Percentiles rank a stretch among this genome's conserved stretches.
Evolutionary conservation across 2,113 vertebrate species (phyloP).

Genomic region (Suncus etruscus): DNA sequence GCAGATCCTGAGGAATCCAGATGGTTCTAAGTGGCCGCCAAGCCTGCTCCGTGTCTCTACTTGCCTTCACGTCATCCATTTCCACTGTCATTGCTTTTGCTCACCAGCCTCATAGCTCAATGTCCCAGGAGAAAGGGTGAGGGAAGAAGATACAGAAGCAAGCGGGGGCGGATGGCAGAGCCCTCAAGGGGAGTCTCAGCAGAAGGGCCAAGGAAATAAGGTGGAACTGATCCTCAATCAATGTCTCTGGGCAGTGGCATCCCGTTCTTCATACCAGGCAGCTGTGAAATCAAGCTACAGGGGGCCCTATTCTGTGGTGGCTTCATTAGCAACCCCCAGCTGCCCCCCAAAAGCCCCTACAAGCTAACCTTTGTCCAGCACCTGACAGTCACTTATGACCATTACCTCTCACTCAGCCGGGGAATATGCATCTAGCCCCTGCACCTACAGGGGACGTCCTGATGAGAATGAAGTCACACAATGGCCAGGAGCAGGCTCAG

Average conservation of each 20-base stretch:
- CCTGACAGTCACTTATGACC: neutral
- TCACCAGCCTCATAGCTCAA: neutral
- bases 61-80: neutral
- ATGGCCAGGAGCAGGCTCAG: too few species aligned
- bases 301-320: neutral
- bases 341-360: neutral
- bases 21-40: neutral
- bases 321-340: neutral
- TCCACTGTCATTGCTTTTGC: neutral
- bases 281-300: neutral
- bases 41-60: too few species aligned
- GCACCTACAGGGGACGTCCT: neutral
- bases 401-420: rapidly evolving
- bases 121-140: neutral
- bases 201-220: conserved; percentile 35
- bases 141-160: neutral
- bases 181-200: neutral
- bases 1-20: neutral
- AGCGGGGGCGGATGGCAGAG: neutral
- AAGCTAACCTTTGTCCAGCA: neutral
- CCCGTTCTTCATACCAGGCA: neutral
- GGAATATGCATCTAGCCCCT: neutral
- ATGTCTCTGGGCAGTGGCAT: neutral
- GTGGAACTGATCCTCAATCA: conserved; percentile 17
- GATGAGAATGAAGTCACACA: too few species aligned